Evolutionary conservation across 2,113 vertebrate species (phyloP).

Genomic region (Phylloscopus trochilus): DNA sequence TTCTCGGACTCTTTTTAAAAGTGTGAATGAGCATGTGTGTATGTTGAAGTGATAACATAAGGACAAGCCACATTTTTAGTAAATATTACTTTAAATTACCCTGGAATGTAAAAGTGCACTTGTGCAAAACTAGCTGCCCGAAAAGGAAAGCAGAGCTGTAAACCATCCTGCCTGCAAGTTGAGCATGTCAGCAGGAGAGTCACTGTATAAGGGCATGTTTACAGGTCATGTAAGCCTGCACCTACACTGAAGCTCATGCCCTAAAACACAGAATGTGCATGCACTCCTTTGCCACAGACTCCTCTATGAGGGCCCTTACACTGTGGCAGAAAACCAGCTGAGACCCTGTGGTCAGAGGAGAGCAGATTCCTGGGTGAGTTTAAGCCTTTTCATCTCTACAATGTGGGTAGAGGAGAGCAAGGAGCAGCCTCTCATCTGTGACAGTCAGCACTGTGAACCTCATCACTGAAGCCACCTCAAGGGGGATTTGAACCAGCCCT

Average conservation of each 20-base stretch:
- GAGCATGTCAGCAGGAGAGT: background rate
- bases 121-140: conserved; percentile 46
- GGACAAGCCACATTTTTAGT: conserved; percentile 47
- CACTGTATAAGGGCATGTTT: conserved; percentile 53
- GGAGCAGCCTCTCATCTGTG: background rate
- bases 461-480: background rate
- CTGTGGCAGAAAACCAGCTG: background rate
- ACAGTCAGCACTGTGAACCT: background rate
- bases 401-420: background rate
- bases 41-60: conserved; percentile 48
- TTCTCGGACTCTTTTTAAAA: conserved; percentile 38
- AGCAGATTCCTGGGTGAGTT: background rate
- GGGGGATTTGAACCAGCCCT: background rate
- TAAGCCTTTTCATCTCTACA: background rate
- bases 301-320: accelerated
- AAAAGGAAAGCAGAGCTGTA: conserved; percentile 56
- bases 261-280: background rate
- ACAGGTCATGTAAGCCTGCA: conserved; percentile 30
- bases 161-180: background rate
- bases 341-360: background rate
- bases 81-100: conserved; percentile 57
- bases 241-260: background rate
- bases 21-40: conserved; percentile 48
- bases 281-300: background rate
- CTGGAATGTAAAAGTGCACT: conserved; percentile 46